These are phyloP conservation scores for Huso huso DNA, from an alignment of 2,797 vertebrate species.

Conservation along the genomic window DNA sequence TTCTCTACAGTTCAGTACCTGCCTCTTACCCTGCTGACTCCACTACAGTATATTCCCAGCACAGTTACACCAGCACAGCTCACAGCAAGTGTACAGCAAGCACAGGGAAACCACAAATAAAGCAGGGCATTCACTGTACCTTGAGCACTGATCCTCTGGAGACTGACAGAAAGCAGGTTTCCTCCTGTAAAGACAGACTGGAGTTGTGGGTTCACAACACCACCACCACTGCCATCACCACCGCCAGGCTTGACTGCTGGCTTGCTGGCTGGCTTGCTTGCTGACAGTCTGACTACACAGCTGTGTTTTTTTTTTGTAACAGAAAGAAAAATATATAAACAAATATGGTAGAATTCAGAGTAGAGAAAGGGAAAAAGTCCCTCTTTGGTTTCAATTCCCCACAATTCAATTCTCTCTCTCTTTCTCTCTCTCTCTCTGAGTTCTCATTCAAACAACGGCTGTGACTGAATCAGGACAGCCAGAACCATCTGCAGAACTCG, in stretches of 20 bases:
- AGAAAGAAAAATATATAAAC: slow-evolving; percentile 14
- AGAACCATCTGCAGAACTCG: slow-evolving; percentile 56
- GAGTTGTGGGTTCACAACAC: slow-evolving; percentile 17
- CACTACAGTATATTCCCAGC: slow-evolving; percentile 18
- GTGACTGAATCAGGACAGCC: slow-evolving; percentile 39
- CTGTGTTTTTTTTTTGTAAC: slow-evolving; percentile 4
- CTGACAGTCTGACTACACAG: slow-evolving; percentile 14
- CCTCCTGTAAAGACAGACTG: slow-evolving; percentile 11
- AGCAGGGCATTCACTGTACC: slow-evolving; percentile 37
- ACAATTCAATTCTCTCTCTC: slow-evolving; percentile 17
- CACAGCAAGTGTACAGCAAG: slow-evolving; percentile 14
- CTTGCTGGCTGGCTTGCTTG: slow-evolving; percentile 4
- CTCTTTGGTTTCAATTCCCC: slow-evolving; percentile 25
- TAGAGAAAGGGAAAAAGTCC: slow-evolving; percentile 23
- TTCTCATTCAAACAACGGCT: slow-evolving; percentile 31
- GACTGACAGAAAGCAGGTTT: slow-evolving; percentile 29
- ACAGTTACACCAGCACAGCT: slow-evolving; percentile 22
- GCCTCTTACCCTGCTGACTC: slow-evolving; percentile 9
- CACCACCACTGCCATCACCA: slow-evolving; percentile 10
- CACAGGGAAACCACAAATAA: slow-evolving; percentile 10
- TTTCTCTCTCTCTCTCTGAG: slow-evolving; percentile 18
- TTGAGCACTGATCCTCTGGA: slow-evolving; percentile 29
- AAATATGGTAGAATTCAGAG: slow-evolving; percentile 18
- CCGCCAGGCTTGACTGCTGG: slow-evolving; percentile 5
- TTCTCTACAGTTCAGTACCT: slow-evolving; percentile 5